Base-by-base conservation (phyloP, 2,888 invertebrate species). In the Therioaphis trifolii region DNA sequence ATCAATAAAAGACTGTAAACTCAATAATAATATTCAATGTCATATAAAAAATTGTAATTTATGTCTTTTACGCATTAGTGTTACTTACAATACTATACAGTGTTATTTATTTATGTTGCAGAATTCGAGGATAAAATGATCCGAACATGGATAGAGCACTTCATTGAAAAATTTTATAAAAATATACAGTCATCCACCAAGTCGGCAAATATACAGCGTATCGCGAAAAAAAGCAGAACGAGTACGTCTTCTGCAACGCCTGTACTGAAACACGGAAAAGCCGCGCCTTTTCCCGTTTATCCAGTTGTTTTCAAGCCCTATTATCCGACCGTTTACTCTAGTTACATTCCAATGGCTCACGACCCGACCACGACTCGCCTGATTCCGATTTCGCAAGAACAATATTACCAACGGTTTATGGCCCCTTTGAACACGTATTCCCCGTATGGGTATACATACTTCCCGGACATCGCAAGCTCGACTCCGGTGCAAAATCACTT, bases 41-140 rank as follows among this genome's bases (percentile, higher is more conserved):
- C n/a, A n/a, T n/a, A n/a, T n/a, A n/a, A n/a, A n/a, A n/a, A n/a
- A n/a, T n/a, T n/a, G n/a, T n/a, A n/a, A n/a, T n/a, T n/a, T n/a
- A n/a, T n/a, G n/a, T n/a, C n/a, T n/a, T n/a, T n/a, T n/a, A n/a
- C n/a, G n/a, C n/a, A n/a, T n/a, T n/a, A n/a, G n/a, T n/a, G n/a
- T n/a, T n/a, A n/a, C n/a, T n/a, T n/a, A n/a, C n/a, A 21, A 12
- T 35, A 18, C 40, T 58, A 24, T 18, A 49, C 11, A 58, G 4
- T 24, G n/a, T 27, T 29, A 4, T 61, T 61, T 61, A 27, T 29
- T 61, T 61, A 14, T 77, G 55, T 79, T 69, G 55, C 69, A 79
- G 78, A 79, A 55, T 43, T 69, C 15, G 78, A 79, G n/a, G 68
- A 79, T 9, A 69, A 68, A 14, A 35, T 79, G 3, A 40, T 79